phyloP scores from a whole-genome alignment of 2,797 vertebrate species.

The Corythornis leucogaster region DNA sequence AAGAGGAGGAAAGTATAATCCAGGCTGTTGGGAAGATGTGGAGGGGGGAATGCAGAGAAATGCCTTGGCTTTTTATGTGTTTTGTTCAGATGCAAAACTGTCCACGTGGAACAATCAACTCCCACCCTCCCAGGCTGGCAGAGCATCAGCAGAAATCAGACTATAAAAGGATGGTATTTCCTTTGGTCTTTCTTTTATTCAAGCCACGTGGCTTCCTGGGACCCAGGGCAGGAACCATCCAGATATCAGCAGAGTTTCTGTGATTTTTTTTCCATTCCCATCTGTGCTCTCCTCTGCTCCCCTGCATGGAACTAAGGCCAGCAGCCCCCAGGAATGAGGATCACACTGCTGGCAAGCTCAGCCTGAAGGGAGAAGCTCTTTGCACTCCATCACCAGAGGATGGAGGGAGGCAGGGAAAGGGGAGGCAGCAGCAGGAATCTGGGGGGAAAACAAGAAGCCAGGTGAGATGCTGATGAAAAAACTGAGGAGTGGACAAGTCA shows the following conservation, averaged over 20 bases:
- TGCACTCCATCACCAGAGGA: accelerated
- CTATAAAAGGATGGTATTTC: neutral
- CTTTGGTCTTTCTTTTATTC: neutral
- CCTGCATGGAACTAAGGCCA: neutral
- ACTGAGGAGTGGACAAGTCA: neutral
- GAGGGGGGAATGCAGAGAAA: neutral
- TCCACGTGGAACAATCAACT: neutral
- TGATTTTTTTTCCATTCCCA: neutral
- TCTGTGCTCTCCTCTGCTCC: neutral
- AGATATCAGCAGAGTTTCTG: neutral
- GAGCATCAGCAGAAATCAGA: neutral
- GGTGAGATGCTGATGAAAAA: neutral
- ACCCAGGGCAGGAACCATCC: neutral
- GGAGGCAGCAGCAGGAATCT: neutral
- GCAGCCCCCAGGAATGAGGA: neutral
- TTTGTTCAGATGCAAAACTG: neutral
- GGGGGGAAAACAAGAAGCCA: neutral
- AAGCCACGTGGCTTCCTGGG: neutral
- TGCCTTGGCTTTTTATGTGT: neutral
- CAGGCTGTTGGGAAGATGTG: neutral
- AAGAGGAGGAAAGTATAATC: neutral
- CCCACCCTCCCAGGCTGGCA: neutral
- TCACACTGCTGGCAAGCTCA: neutral
- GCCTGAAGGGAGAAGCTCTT: neutral
- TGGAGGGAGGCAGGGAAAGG: neutral